Evolutionary conservation across 2,113 vertebrate genomes (phyloP).

Genomic region (Opisthocomus hoazin): DNA sequence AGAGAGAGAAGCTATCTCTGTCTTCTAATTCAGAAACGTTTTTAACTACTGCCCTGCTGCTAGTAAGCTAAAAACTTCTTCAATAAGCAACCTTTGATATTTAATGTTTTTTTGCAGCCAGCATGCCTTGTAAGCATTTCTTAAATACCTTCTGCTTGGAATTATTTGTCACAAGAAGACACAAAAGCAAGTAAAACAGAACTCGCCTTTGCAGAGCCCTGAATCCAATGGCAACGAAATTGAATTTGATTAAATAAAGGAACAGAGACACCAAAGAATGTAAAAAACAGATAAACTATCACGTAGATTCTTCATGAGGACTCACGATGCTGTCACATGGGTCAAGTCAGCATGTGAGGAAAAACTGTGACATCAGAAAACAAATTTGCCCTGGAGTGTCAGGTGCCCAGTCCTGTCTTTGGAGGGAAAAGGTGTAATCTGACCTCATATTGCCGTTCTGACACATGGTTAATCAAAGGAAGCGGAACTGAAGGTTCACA

Average conservation of each 20-base stretch:
- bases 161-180: background rate
- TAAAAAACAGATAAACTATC: background rate
- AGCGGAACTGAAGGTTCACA: background rate
- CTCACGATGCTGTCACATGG: background rate
- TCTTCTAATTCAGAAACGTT: background rate
- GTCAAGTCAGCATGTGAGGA: background rate
- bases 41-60: background rate
- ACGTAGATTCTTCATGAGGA: background rate
- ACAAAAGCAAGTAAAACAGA: background rate
- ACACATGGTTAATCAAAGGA: background rate
- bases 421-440: background rate
- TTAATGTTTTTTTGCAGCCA: background rate
- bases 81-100: background rate
- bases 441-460: background rate
- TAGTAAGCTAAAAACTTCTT: background rate
- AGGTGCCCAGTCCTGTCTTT: background rate
- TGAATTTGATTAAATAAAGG: background rate
- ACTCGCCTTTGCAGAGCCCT: background rate
- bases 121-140: background rate
- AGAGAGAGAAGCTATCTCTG: background rate
- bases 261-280: background rate
- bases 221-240: background rate
- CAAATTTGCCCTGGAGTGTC: background rate
- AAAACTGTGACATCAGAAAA: background rate
- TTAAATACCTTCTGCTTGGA: background rate